These are phyloP conservation scores for Merodon equestris DNA, from an alignment of 2,888 invertebrate genomes.

Conservation along the genomic window DNA sequence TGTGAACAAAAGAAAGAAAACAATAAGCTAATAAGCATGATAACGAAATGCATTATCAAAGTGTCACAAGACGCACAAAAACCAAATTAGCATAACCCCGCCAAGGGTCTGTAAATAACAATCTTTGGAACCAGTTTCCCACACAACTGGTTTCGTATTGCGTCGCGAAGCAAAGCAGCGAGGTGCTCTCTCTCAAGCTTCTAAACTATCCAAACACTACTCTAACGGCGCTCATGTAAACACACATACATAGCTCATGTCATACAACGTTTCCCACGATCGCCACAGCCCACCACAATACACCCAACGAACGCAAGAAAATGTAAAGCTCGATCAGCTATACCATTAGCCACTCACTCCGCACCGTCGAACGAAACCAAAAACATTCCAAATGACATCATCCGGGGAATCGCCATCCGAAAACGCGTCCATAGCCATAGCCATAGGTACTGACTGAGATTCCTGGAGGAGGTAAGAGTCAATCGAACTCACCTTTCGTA, in stretches of 20 bases:
- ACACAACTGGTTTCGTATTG: slow-evolving; percentile 38
- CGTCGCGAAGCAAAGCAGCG: slow-evolving; percentile 11
- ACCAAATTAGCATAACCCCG: too few relatives aligned
- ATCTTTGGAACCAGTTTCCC: slow-evolving; percentile 3
- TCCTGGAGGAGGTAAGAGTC: neutral
- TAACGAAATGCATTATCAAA: slow-evolving; percentile 4
- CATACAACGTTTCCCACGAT: slow-evolving; percentile 3
- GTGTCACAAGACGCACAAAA: neutral
- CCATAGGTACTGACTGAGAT: neutral
- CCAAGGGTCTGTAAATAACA: too few relatives aligned
- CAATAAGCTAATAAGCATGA: slow-evolving; percentile 9
- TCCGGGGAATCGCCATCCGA: neutral
- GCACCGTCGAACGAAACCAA: neutral
- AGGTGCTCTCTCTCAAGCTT: too few relatives aligned
- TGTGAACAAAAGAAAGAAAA: slow-evolving; percentile 48
- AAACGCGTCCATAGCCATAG: too few relatives aligned
- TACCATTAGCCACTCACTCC: neutral
- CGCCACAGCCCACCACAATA: slow-evolving; percentile 28
- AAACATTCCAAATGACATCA: slow-evolving; percentile 46
- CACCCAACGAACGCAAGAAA: neutral
- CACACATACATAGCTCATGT: too few relatives aligned
- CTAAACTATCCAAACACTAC: too few relatives aligned
- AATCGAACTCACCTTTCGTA: slow-evolving; percentile 70
- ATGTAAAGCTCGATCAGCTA: slow-evolving; percentile 1
- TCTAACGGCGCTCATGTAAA: too few relatives aligned